phyloP scores from a whole-genome alignment of 2,888 invertebrate genomes.

The Achlya flavicornis region DNA sequence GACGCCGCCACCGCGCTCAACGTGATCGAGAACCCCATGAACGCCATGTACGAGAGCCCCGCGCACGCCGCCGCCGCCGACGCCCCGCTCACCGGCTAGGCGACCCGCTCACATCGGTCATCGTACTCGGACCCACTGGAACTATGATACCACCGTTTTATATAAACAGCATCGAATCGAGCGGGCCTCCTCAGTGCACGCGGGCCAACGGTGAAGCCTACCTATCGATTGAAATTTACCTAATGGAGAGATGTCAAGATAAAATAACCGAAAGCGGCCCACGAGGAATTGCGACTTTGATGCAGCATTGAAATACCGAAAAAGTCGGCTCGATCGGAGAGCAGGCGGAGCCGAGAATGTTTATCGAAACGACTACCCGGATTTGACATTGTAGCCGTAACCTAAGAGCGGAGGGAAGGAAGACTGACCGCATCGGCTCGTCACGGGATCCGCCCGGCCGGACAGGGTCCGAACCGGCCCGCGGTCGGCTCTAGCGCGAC shows the following conservation, averaged over 20 bases:
- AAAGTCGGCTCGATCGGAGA: not conserved
- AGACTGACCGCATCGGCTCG: not conserved
- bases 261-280: too few relatives aligned
- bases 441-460: not conserved
- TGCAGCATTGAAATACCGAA: too few relatives aligned
- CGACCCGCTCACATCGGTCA: not conserved
- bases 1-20: constrained; percentile 42
- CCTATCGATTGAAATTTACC: too few relatives aligned
- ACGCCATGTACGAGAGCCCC: constrained; percentile 38
- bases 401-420: not conserved
- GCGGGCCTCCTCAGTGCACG: not conserved
- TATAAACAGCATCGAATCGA: too few relatives aligned
- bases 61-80: not conserved
- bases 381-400: not conserved
- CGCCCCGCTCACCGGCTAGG: not conserved
- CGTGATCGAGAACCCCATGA: constrained; percentile 74
- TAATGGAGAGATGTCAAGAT: too few relatives aligned
- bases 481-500: not conserved
- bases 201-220: not conserved
- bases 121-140: too few relatives aligned
- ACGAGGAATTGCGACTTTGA: too few relatives aligned
- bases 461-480: not conserved
- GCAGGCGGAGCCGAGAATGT: not conserved
- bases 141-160: too few relatives aligned
- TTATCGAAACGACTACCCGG: not conserved